Base-by-base conservation (phyloP, 2,797 vertebrate genomes). In the Yasuhikotakia modesta region DNA sequence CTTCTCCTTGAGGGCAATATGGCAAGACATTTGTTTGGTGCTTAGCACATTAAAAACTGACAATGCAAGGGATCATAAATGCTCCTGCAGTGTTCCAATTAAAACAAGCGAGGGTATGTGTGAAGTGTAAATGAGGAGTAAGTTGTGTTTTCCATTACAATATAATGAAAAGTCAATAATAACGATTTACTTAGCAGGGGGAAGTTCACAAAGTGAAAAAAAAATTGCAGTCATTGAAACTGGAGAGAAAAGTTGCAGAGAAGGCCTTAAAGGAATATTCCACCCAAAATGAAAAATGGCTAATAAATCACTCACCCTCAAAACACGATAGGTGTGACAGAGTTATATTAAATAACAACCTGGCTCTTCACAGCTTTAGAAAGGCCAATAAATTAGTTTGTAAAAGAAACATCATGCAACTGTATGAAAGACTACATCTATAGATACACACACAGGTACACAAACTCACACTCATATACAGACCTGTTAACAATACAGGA, bases 401-500 rank as follows among this genome's bases (percentile, higher is more conserved):
- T 39, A 8, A 6, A 39, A 39, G 8, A 35, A 39, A 39, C 35
- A 39, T 39, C 35, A n/a, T n/a, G n/a, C n/a, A n/a, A n/a, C n/a
- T 1, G 6, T 8, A 39, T 39, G 8, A 8, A 39, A 39, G 35
- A 39, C 35, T 39, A 10, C 35, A 39, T 8, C 8, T n/a, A 10
- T 8, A 39, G 27, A 27, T 27, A 27, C 2, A 27, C 27, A 27
- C 27, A 27, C 27, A n/a, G n/a, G n/a, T n/a, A 27, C 27, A 27
- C 27, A 27, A 2, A 27, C 27, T 2, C 27, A 27, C 27, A 27
- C 27, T 2, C 27, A 27, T 39, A 8, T 39, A 8, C 2, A 39
- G 90, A 91, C 90, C 90, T 79, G 76, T 92, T 90, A 93, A 91
- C 87, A 91, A 87, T n/a, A n/a, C n/a, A n/a, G n/a, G 86, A 91